Evolutionary conservation across 1,140 invertebrate genomes (phyloP), one percentile per base, ranked within the genome.

Genomic region (Lordiphosa stackelbergi): DNA sequence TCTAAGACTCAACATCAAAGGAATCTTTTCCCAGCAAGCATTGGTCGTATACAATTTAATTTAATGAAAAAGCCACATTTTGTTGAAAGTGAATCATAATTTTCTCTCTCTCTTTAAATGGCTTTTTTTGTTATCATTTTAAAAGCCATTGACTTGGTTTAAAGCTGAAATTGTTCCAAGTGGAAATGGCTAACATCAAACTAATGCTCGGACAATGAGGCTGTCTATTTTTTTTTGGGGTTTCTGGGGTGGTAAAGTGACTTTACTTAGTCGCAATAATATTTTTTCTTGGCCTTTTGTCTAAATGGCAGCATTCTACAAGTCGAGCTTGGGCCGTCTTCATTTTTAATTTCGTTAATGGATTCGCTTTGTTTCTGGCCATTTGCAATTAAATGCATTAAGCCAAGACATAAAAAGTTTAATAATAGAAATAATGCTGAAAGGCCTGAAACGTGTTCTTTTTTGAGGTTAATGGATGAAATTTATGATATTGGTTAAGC

Each of bases 281-380:
- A 24, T 24, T 24, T 24, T 24, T 24, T 24, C 22, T 24, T 24
- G 22, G 22, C 22, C 22, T 24, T 66, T 66, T 66, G 59, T 65
- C 52, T 35, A 24, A 2, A 24, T 24, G 48, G 51, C 45, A 13
- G 37, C 43, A 31, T 31, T 31, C 28, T 31, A 31, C 28, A 31
- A 31, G 28, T 54, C 43, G 22, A 24, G 22, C 56, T 53, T 52
- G 42, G 59, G 35, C 37, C 37, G 42, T 66, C 60, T 64, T 57
- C 63, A 46, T 74, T 75, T 81, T 71, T 75, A 81, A 81, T 83
- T 77, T 77, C 40, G 64, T 77, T 81, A 84, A 81, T 81, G 75
- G 75, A 75, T 53, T 49, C 38, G 55, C 55, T 73, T 73, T 69
- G 60, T 60, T 49, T 49, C 45, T 47, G 45, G 38, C 52, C 43